Evolutionary conservation across 2,113 vertebrate species (phyloP).

Genomic region (Marcusenius ussheri): DNA sequence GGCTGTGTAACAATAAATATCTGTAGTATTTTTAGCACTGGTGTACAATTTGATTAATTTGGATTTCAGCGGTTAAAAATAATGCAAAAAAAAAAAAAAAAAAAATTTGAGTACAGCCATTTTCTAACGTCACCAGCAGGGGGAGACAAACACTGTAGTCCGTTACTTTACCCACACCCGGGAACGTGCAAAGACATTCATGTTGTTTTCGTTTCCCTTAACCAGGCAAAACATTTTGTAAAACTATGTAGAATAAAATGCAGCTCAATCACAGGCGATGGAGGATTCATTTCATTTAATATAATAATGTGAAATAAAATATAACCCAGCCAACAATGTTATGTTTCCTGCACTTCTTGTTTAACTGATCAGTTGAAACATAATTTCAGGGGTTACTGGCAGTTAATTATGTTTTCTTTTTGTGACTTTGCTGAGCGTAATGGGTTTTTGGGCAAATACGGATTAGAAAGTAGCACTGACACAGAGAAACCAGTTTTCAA

Average conservation of each 20-base stretch:
- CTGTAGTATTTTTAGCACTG: background rate
- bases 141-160: constrained; percentile 10
- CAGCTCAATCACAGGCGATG: background rate
- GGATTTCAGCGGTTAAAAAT: background rate
- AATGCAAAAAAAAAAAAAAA: background rate
- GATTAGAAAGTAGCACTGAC: background rate
- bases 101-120: too few species aligned
- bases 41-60: background rate
- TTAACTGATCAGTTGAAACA: background rate
- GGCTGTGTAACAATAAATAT: background rate
- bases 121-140: background rate
- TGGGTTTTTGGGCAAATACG: background rate
- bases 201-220: background rate
- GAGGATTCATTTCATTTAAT: background rate
- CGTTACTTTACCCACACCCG: too few species aligned
- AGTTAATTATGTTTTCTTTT: background rate
- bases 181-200: background rate
- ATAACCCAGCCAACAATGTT: background rate
- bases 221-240: background rate
- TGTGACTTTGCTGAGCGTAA: background rate
- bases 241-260: background rate
- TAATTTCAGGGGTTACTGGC: background rate
- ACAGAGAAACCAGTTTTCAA: background rate
- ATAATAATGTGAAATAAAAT: background rate
- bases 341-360: background rate